These are phyloP conservation scores for Amphibalanus amphitrite DNA, from an alignment of 1,140 invertebrate species.

Conservation along the genomic window DNA sequence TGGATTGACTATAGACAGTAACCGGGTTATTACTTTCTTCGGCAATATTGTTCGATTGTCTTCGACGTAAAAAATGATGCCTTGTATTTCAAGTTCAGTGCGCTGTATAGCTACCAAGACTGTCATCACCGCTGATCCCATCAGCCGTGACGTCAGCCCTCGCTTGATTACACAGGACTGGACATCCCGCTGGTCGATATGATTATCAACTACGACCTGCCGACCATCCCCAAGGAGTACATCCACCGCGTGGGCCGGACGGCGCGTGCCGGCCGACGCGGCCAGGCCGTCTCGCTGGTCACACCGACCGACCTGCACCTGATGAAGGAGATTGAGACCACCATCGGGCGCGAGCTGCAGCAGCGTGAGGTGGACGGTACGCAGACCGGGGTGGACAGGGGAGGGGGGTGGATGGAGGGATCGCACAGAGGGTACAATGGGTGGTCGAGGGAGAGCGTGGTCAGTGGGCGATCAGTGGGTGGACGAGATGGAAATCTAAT, in stretches of 20 bases:
- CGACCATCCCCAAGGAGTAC: conserved; percentile 77
- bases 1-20: no score
- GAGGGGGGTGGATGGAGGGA: no score
- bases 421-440: no score
- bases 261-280: conserved; percentile 72
- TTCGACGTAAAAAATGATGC: not conserved
- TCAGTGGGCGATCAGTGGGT: no score
- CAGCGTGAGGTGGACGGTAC: conserved; percentile 68
- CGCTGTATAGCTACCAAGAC: conserved; percentile 5
- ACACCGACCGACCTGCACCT: conserved; percentile 79
- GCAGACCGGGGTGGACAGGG: conserved; percentile 13
- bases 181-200: conserved; percentile 77
- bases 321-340: conserved; percentile 66
- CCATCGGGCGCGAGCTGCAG: conserved; percentile 65
- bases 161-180: conserved; percentile 31
- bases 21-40: no score
- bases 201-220: conserved; percentile 87
- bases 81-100: not conserved
- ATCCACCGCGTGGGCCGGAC: conserved; percentile 94
- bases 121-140: conserved; percentile 16
- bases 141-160: conserved; percentile 1
- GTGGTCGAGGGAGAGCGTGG: no score
- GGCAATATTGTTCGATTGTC: not conserved
- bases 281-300: conserved; percentile 73
- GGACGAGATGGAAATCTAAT: no score